phyloP scores from a whole-genome alignment of 2,797 vertebrate species.

The Avahi laniger region DNA sequence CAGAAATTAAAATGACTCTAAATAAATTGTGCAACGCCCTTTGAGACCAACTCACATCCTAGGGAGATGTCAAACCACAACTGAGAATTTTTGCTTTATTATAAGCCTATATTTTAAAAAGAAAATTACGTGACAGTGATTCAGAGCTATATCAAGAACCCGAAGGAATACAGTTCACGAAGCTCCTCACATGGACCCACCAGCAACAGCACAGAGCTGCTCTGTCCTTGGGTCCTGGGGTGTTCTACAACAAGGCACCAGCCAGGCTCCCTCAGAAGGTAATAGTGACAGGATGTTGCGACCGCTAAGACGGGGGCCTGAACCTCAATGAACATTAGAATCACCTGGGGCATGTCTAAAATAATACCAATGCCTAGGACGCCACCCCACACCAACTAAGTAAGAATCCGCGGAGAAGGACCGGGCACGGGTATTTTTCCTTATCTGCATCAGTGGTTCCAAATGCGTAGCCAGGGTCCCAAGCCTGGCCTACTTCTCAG shows the following conservation, averaged over 20 bases:
- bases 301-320: background rate
- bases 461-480: background rate
- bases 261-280: slow-evolving; percentile 32
- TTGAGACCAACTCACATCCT: background rate
- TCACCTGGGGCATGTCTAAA: background rate
- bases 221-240: background rate
- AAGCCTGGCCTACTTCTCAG: slow-evolving; percentile 60
- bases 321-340: background rate
- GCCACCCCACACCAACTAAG: background rate
- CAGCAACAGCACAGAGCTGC: slow-evolving; percentile 18
- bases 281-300: slow-evolving; percentile 40
- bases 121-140: background rate
- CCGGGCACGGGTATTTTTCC: background rate
- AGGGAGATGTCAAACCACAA: background rate
- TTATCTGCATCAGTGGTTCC: background rate
- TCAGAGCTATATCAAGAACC: background rate
- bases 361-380: background rate
- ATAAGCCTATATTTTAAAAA: background rate
- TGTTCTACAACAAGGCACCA: background rate
- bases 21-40: background rate
- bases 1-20: slow-evolving; percentile 10
- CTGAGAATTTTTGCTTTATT: background rate
- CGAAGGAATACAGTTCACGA: background rate
- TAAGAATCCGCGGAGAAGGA: background rate
- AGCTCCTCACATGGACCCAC: slow-evolving; percentile 5